phyloP scores from a whole-genome alignment of 2,797 vertebrate genomes.

The Sebastes reedi region DNA sequence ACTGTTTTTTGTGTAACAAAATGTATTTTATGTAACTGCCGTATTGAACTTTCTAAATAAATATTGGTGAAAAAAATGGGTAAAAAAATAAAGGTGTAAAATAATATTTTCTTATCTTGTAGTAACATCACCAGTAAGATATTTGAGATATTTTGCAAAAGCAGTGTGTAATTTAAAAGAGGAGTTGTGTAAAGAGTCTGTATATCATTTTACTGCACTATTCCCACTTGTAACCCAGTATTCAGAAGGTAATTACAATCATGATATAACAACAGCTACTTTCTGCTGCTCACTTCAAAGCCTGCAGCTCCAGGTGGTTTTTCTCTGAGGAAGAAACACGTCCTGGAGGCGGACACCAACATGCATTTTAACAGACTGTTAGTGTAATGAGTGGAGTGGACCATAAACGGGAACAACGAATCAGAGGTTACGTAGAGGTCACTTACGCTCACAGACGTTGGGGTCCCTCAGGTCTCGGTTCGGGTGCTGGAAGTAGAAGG shows the following conservation, averaged over 20 bases:
- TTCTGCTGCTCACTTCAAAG: slow-evolving; percentile 50
- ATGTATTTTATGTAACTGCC: too few relatives aligned
- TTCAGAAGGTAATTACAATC: slow-evolving; percentile 40
- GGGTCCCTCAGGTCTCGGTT: slow-evolving; percentile 90
- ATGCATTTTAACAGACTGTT: background rate
- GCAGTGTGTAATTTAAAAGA: background rate
- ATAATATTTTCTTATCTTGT: background rate
- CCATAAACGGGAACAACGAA: background rate
- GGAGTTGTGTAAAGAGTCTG: background rate
- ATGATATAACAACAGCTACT: slow-evolving; percentile 22
- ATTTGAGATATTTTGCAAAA: background rate
- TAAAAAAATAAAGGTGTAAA: background rate
- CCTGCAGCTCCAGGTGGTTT: slow-evolving; percentile 40
- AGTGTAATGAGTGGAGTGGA: background rate
- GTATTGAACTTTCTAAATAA: too few relatives aligned
- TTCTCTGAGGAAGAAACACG: background rate
- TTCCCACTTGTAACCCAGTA: slow-evolving; percentile 25
- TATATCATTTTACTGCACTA: slow-evolving; percentile 1
- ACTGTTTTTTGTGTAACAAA: too few relatives aligned
- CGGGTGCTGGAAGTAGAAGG: slow-evolving; percentile 94
- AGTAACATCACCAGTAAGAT: background rate
- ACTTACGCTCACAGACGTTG: slow-evolving; percentile 91
- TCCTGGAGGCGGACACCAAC: background rate
- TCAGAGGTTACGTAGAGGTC: background rate
- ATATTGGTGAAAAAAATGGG: too few relatives aligned